Conservation (phyloP, 2,888 invertebrate genomes). For the Biston betularia region DNA sequence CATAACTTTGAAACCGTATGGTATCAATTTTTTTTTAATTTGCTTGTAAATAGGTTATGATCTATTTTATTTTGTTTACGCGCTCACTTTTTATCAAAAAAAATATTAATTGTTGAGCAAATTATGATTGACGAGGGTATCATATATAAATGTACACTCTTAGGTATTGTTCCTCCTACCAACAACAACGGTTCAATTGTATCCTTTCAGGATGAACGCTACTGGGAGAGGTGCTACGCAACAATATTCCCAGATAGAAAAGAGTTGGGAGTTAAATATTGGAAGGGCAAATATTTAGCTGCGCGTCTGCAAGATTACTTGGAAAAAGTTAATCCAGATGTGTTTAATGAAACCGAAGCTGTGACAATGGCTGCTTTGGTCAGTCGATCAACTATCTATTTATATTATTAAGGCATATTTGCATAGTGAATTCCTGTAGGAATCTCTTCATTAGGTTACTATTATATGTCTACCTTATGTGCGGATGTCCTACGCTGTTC, state of each 20-base stretch:
- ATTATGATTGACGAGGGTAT: constrained; percentile 31
- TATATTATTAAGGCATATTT: too few relatives aligned
- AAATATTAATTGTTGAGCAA: constrained; percentile 7
- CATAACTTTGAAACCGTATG: too few relatives aligned
- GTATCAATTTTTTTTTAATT: not conserved
- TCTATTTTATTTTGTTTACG: not conserved
- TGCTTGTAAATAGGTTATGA: too few relatives aligned
- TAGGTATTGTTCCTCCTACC: constrained; percentile 12
- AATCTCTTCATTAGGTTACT: too few relatives aligned
- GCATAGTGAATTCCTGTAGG: too few relatives aligned
- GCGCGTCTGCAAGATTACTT: constrained; percentile 77
- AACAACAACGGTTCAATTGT: not conserved
- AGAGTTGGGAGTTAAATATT: constrained; percentile 81
- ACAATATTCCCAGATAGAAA: constrained; percentile 68
- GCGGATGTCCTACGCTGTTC: too few relatives aligned
- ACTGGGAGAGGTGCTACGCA: constrained; percentile 87
- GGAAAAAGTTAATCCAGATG: constrained; percentile 74
- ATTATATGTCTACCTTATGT: too few relatives aligned
- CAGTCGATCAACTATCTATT: constrained; percentile 21
- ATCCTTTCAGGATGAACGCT: constrained; percentile 84
- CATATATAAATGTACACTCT: not conserved
- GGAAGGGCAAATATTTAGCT: constrained; percentile 86
- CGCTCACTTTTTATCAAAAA: not conserved
- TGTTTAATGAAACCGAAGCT: constrained; percentile 76
- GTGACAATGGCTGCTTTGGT: constrained; percentile 72